A percentile compares a stretch with the other conserved stretches of the same genome.
Conservation (phyloP, 2,797 vertebrate genomes). For the Alexandromys oeconomus region DNA sequence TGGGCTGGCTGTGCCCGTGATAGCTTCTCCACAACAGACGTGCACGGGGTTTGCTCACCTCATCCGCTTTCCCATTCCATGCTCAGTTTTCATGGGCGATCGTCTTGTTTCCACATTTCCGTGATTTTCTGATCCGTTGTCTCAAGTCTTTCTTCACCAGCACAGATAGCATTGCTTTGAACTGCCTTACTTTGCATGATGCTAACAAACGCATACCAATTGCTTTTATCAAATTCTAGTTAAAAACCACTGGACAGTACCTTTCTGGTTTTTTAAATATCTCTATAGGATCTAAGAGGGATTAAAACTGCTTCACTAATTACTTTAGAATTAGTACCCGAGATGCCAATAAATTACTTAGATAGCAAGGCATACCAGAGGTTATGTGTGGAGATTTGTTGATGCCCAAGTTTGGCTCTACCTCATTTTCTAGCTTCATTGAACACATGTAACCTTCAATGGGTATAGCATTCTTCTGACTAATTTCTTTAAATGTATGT, state of each 20-base stretch:
- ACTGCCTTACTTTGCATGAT: neutral
- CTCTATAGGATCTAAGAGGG: neutral
- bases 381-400: neutral
- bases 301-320: neutral
- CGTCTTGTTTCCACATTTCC: no score
- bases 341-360: neutral
- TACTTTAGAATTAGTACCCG: neutral
- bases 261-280: slow-evolving; percentile 7
- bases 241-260: neutral
- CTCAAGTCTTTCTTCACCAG: neutral
- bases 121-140: neutral
- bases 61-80: no score
- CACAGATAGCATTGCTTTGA: neutral
- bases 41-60: no score
- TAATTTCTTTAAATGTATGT: neutral
- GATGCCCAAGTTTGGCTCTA: neutral
- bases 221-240: neutral
- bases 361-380: neutral
- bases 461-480: neutral
- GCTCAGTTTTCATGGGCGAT: no score
- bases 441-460: neutral
- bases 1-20: no score
- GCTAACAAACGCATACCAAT: neutral
- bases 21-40: no score
- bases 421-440: no score